A percentile compares a stretch with the other conserved stretches of the same genome.
phyloP scores from a whole-genome alignment of 2,888 invertebrate genomes.

The Hyposoter didymator region DNA sequence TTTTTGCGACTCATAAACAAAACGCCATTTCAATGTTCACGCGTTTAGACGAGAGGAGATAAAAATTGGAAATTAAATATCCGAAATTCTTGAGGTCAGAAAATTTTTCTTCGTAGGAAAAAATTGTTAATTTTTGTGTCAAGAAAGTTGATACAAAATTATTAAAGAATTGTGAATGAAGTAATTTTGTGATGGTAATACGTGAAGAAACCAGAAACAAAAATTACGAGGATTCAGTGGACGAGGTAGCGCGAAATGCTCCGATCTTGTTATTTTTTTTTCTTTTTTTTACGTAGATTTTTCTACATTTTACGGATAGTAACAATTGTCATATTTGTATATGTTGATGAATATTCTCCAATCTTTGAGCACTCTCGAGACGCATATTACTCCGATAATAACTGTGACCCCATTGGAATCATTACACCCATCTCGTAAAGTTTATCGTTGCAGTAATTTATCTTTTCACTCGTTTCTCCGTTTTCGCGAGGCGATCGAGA shows the following conservation, averaged over 20 bases:
- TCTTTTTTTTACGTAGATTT: not conserved
- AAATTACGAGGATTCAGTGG: not conserved
- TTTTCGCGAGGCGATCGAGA: conserved; percentile 18
- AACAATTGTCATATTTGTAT: not conserved
- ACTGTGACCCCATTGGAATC: not conserved
- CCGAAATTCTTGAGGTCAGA: no score
- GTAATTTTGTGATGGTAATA: no score
- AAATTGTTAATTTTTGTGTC: no score
- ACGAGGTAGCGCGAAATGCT: conserved; percentile 1
- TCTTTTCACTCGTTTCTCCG: conserved; percentile 20
- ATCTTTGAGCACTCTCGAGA: conserved; percentile 47
- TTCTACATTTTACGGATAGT: not conserved
- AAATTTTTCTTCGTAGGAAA: no score
- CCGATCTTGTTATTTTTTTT: not conserved
- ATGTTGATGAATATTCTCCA: conserved; percentile 12
- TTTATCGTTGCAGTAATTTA: conserved; percentile 29
- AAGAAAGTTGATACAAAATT: no score
- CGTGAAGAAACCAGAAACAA: not conserved
- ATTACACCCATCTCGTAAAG: not conserved
- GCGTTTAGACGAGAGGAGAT: no score
- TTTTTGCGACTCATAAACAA: no score
- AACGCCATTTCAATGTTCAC: no score
- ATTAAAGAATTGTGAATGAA: no score
- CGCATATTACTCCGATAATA: conserved; percentile 34
- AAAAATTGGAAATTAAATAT: no score